Percentiles rank a stretch among this genome's conserved stretches.
Evolutionary conservation across 2,113 vertebrate genomes (phyloP).

Genomic region (Eurystomus gularis): DNA sequence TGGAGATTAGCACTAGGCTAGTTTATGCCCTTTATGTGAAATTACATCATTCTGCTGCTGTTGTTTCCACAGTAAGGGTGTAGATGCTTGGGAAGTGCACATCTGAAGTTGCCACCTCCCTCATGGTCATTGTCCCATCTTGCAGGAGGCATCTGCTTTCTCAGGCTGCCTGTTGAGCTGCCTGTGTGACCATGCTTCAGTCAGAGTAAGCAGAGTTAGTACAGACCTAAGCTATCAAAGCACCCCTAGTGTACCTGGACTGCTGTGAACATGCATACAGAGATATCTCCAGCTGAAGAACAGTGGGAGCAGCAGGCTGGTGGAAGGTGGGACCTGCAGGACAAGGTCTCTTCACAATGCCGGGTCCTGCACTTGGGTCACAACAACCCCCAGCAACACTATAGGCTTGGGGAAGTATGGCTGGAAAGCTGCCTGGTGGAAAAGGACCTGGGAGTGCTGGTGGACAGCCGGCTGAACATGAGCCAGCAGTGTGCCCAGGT

Average conservation of each 20-base stretch:
- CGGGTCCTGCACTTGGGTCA: too few species aligned
- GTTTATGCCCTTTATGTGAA: not conserved
- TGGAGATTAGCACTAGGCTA: not conserved
- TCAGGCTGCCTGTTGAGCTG: not conserved
- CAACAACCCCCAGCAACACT: too few species aligned
- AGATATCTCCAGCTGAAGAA: not conserved
- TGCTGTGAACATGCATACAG: not conserved
- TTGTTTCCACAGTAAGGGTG: not conserved
- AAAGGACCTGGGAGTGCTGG: too few species aligned
- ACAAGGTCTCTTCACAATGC: not conserved
- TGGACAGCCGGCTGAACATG: too few species aligned
- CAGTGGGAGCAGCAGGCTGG: accelerated
- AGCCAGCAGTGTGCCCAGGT: too few species aligned
- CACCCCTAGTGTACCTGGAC: not conserved
- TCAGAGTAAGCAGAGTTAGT: not conserved
- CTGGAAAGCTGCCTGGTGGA: too few species aligned
- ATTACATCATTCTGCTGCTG: not conserved
- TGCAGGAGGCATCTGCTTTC: not conserved
- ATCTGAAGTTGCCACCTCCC: not conserved
- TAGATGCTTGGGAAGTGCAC: not conserved
- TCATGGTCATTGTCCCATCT: accelerated
- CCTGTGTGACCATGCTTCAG: not conserved
- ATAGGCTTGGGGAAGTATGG: too few species aligned
- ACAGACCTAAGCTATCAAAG: not conserved
- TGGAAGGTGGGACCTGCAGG: not conserved